Evolutionary conservation across 1,140 invertebrate genomes (phyloP).

Genomic region (Drosophila micromelanica): DNA sequence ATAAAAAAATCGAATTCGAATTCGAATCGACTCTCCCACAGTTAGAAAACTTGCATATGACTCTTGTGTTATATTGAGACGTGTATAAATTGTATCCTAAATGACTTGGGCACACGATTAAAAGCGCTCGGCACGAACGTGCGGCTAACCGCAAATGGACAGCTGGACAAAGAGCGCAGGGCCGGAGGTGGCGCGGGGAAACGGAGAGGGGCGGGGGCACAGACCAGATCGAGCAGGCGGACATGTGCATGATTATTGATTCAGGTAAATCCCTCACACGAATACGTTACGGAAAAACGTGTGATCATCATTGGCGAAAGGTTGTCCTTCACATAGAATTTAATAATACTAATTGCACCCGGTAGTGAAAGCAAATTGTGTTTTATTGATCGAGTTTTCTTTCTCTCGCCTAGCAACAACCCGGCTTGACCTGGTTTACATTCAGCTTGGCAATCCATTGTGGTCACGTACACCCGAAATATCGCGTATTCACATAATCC

Average conservation of each 20-base stretch:
- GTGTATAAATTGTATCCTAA: conserved; percentile 65
- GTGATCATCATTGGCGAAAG: conserved; percentile 39
- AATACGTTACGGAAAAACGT: conserved; percentile 34
- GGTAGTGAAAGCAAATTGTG: conserved; percentile 25
- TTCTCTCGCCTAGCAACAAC: background rate
- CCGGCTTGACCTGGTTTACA: conserved; percentile 45
- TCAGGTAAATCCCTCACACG: conserved; percentile 65
- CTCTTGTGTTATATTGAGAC: conserved; percentile 10
- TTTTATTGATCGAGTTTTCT: background rate
- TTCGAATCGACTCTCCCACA: conserved; percentile 31
- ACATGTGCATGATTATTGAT: conserved; percentile 54
- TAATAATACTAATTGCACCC: background rate
- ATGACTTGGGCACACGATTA: conserved; percentile 61
- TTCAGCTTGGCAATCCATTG: conserved; percentile 19
- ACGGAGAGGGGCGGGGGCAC: background rate
- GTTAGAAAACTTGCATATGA: conserved; percentile 30
- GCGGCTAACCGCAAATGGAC: conserved; percentile 38
- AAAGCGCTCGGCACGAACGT: conserved; percentile 72
- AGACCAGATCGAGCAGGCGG: background rate
- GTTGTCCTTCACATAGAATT: conserved; percentile 44
- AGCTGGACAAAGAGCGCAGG: background rate
- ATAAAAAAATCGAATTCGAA: conserved; percentile 26
- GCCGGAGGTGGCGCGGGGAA: background rate
- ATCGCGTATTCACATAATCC: background rate
- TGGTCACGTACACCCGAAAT: conserved; percentile 27